Evolutionary conservation across 1,140 invertebrate species (phyloP), one percentile per base, ranked within the genome.

Genomic region (Saxidomus purpurata): DNA sequence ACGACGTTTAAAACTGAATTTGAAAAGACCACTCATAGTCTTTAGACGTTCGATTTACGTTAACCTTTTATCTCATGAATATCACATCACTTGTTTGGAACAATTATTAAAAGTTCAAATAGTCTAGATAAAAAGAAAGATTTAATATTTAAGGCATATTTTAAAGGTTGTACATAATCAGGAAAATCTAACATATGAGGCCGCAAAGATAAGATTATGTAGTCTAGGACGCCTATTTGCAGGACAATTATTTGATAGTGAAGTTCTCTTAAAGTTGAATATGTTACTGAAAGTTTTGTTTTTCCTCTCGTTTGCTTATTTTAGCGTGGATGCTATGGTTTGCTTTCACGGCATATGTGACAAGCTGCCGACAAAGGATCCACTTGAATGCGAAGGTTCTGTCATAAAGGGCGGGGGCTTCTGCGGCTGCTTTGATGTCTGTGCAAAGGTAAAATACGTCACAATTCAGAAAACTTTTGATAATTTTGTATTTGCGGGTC

Each of bases 361-460:
- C 17, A n/a, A 63, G 25, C 36, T 93, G 0, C 77, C 81, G 1
- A 82, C 82, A 22, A 67, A 74, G 3, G 43, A 59, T 2, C 40
- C 71, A 15, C 49, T 89, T 19, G 43, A 88, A 28, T 93, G 93
- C 63, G 71, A 87, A 59, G 93, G 93, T 9, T 89, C 88, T 8
- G 49, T 90, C 31, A 91, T 93, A 22, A 89, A 90, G 63, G 87
- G 89, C 40, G 92, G 92, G 22, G 93, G 93, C 28, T 92, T 91
- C 80, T 93, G 93, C 63, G 87, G 90, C 2, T 93, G 93, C 36
- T 89, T 79, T 31, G 92, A 93, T 67, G 76, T 80, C 63, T 93
- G 93, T 87, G 92, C 93, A 17, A 92, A 91, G 89, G 91, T 93
- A 76, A 76, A 81, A n/a, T n/a, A n/a, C n/a, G n/a, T n/a, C n/a